A percentile compares a stretch with the other conserved stretches of the same genome.
Evolutionary conservation across 2,113 vertebrate genomes (phyloP).

Genomic region (Monarcha castaneiventris): DNA sequence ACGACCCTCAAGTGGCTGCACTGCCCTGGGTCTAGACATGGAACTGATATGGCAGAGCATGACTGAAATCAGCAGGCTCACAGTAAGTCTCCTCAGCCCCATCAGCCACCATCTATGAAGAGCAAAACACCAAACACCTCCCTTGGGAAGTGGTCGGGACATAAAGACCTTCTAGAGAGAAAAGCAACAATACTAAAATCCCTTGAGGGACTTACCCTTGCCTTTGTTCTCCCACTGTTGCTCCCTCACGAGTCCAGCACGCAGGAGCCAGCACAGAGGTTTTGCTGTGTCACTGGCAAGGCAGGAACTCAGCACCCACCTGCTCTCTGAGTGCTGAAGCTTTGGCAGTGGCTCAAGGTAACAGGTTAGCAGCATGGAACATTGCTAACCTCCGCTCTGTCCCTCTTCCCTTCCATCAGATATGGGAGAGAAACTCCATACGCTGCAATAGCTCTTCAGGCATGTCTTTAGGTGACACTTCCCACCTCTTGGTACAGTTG

Average conservation of each 20-base stretch:
- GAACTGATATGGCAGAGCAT: fast-evolving
- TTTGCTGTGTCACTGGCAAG: not conserved
- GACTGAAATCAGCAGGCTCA: not conserved
- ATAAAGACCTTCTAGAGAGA: not conserved
- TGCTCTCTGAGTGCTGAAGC: not conserved
- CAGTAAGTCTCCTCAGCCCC: not conserved
- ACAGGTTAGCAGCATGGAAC: not conserved
- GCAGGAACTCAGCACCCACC: not conserved
- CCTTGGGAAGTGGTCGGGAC: not conserved
- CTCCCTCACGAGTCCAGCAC: not conserved
- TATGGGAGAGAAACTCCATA: fast-evolving
- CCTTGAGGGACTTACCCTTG: not conserved
- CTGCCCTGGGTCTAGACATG: not conserved
- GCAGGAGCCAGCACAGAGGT: not conserved
- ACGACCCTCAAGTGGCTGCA: fast-evolving
- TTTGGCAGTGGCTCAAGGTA: not conserved
- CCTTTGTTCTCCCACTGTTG: not conserved
- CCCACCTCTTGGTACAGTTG: not conserved
- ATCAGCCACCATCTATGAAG: not conserved
- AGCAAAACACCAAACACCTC: not conserved
- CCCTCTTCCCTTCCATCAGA: not conserved
- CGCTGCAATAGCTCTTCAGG: not conserved
- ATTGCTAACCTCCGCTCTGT: not conserved
- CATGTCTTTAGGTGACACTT: not conserved
- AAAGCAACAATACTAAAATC: not conserved